These are phyloP conservation scores for Hypena proboscidalis DNA, from an alignment of 2,888 invertebrate species.

Conservation along the genomic window DNA sequence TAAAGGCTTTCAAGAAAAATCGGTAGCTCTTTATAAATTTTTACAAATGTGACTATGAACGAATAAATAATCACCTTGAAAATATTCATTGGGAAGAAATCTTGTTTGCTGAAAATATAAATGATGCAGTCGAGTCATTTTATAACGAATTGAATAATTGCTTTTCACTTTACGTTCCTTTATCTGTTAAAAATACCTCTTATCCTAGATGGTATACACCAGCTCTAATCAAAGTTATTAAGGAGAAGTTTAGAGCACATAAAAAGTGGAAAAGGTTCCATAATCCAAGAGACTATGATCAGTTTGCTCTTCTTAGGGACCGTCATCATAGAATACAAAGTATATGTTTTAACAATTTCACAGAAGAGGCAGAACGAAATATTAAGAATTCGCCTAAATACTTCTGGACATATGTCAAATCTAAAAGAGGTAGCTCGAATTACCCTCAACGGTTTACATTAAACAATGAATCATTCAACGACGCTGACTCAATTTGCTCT, in stretches of 20 bases:
- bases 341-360: neutral
- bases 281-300: conserved; percentile 17
- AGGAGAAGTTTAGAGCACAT: conserved; percentile 1
- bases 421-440: neutral
- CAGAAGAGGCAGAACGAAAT: neutral
- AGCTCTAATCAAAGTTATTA: too few relatives aligned
- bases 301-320: conserved; percentile 2
- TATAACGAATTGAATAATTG: too few relatives aligned
- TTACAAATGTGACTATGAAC: too few relatives aligned
- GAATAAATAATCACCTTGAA: too few relatives aligned
- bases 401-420: neutral
- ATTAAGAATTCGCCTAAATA: neutral
- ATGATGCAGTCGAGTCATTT: too few relatives aligned
- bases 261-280: conserved; percentile 8
- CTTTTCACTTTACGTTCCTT: too few relatives aligned
- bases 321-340: neutral
- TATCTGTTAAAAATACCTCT: too few relatives aligned
- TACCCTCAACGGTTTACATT: neutral
- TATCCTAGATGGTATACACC: too few relatives aligned
- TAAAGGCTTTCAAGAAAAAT: too few relatives aligned
- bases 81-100: too few relatives aligned
- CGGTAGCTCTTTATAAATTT: too few relatives aligned
- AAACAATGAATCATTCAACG: neutral
- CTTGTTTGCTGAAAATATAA: too few relatives aligned
- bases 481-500: neutral